These are phyloP conservation scores for Ciconia stormi DNA, from an alignment of 2,113 vertebrate genomes.

Conservation along the genomic window DNA sequence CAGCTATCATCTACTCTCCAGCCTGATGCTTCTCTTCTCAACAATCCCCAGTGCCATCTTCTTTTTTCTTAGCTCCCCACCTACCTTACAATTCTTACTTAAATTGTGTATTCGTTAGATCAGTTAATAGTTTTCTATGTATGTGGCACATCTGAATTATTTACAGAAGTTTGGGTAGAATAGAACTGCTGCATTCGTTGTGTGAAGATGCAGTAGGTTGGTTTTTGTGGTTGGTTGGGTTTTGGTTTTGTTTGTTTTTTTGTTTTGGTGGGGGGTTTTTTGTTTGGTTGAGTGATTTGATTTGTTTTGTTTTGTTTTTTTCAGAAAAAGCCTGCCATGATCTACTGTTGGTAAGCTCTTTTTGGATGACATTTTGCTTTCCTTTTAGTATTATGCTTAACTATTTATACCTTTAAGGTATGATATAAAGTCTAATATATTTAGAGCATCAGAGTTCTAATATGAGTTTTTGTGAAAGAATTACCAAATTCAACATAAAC, in stretches of 20 bases:
- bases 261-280: too few relatives aligned
- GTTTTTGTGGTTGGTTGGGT: fast-evolving
- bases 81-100: not conserved
- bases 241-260: not conserved
- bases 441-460: not conserved
- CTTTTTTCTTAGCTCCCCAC: not conserved
- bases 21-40: not conserved
- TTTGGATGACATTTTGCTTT: not conserved
- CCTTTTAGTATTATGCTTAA: not conserved
- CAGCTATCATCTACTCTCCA: not conserved
- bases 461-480: not conserved
- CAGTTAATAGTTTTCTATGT: not conserved
- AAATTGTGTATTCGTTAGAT: not conserved
- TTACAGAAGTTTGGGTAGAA: not conserved
- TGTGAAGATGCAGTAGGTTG: not conserved
- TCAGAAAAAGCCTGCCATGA: not conserved
- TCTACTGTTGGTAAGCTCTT: not conserved
- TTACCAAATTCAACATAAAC: not conserved
- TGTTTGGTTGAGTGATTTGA: too few relatives aligned
- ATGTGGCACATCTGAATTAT: not conserved
- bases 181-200: not conserved
- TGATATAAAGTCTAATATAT: not conserved
- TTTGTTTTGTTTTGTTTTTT: not conserved
- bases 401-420: not conserved
- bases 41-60: not conserved